A percentile compares a stretch with the other conserved stretches of the same genome.
Evolutionary conservation across 1,140 invertebrate species (phyloP).

Genomic region (Drosophila mauritiana): DNA sequence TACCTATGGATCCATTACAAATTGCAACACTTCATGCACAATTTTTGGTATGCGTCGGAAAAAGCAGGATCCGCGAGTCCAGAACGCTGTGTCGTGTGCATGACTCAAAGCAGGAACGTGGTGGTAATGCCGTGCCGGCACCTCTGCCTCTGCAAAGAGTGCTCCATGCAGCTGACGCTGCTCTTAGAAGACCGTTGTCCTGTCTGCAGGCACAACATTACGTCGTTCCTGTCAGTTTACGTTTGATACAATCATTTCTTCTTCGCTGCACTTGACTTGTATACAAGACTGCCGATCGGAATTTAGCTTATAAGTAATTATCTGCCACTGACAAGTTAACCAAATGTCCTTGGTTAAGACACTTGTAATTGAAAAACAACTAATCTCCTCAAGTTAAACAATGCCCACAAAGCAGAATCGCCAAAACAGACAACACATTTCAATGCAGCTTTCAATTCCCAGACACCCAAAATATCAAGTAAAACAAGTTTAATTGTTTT

Average conservation of each 20-base stretch:
- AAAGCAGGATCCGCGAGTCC: not conserved
- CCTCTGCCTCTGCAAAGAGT: conserved; percentile 61
- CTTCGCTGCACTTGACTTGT: not conserved
- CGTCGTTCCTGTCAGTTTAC: conserved; percentile 34
- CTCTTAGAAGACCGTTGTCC: conserved; percentile 38
- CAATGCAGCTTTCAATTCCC: conserved; percentile 19
- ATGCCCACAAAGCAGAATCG: not conserved
- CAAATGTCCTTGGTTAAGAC: conserved; percentile 3
- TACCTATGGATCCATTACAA: conserved; percentile 31
- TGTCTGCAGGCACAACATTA: conserved; percentile 49
- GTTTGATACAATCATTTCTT: conserved; percentile 31
- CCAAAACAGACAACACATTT: not conserved
- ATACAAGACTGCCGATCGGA: conserved; percentile 32
- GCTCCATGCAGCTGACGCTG: conserved; percentile 25
- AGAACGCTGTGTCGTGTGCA: conserved; percentile 53
- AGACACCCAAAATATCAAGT: conserved; percentile 3
- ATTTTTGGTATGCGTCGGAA: not conserved
- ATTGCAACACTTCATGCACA: conserved; percentile 22
- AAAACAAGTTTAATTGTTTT: conserved; percentile 38
- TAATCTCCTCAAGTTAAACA: not conserved
- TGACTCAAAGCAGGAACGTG: conserved; percentile 51
- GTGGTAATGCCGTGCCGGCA: conserved; percentile 64
- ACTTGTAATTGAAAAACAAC: not conserved
- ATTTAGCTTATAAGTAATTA: not conserved
- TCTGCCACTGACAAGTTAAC: not conserved